Evolutionary conservation across 2,797 vertebrate genomes (phyloP).

Genomic region (Pteropus rufus): DNA sequence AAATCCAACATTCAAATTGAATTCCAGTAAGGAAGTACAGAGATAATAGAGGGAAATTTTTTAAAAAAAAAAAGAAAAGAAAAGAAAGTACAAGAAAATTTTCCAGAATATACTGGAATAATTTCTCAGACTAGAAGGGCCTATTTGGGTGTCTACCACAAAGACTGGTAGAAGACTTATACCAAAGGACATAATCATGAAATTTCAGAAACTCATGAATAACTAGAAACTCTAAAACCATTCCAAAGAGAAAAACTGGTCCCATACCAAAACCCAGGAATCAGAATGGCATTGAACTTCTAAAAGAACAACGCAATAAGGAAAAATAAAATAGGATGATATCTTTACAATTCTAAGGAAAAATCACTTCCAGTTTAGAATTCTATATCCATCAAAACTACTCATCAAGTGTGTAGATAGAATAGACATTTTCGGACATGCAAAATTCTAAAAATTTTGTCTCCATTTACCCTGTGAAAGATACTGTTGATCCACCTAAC

Average conservation of each 20-base stretch:
- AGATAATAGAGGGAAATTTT: not conserved
- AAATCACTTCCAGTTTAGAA: not conserved
- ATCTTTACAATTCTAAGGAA: not conserved
- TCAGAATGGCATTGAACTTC: not conserved
- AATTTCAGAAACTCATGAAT: not conserved
- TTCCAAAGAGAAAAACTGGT: not conserved
- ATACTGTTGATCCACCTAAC: not conserved
- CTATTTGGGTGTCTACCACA: not conserved
- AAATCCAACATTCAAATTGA: not conserved
- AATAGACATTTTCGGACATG: slow-evolving; percentile 9
- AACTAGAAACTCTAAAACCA: slow-evolving; percentile 28
- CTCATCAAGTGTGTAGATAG: not conserved
- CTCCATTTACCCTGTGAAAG: not conserved
- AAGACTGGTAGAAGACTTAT: not conserved
- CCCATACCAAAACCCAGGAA: not conserved
- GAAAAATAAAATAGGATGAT: not conserved
- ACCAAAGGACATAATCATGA: not conserved
- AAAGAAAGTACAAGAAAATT: not conserved
- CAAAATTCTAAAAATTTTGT: not conserved
- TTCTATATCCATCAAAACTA: slow-evolving; percentile 14
- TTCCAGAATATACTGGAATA: not conserved
- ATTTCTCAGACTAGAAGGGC: not conserved
- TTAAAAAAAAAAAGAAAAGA: not conserved
- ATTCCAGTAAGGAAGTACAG: not conserved
- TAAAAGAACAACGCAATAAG: not conserved